Percentiles rank a stretch among this genome's conserved stretches.
Conservation (phyloP, 2,113 vertebrate genomes). For the Ondatra zibethicus region DNA sequence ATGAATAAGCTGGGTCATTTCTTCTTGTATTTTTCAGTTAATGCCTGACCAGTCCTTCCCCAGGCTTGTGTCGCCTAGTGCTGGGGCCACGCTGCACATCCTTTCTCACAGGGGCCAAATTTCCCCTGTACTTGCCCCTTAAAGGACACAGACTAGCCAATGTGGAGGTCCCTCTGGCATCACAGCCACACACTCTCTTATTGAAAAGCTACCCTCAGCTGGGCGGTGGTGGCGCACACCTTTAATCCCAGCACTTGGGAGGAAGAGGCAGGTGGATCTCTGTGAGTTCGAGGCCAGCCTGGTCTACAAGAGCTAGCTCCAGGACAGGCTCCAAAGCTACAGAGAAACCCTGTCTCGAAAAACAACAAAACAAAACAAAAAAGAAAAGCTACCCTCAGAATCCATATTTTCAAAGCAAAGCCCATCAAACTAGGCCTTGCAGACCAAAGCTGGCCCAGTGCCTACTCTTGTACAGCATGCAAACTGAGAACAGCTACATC, state of each 20-base stretch:
- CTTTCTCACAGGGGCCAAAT: neutral
- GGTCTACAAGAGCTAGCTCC: no score
- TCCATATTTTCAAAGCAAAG: neutral
- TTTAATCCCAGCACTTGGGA: no score
- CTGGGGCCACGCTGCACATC: neutral
- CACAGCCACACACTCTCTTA: neutral
- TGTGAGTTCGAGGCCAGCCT: no score
- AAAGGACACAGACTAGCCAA: neutral
- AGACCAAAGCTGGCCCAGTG: neutral
- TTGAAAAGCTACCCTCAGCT: neutral
- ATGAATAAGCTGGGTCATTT: rapidly evolving
- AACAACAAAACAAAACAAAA: no score
- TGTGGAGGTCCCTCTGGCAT: neutral
- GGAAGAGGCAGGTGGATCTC: no score
- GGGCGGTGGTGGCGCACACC: no score
- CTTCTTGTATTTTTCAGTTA: neutral
- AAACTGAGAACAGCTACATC: neutral
- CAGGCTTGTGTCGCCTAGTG: neutral
- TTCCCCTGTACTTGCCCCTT: no score
- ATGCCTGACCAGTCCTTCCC: neutral
- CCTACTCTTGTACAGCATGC: rapidly evolving
- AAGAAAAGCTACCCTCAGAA: neutral
- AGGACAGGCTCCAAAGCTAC: no score
- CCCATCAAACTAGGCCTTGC: neutral
- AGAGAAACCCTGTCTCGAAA: no score